These are phyloP conservation scores for Harlomillsia oculata DNA, from an alignment of 1,140 invertebrate species.

Conservation along the genomic window DNA sequence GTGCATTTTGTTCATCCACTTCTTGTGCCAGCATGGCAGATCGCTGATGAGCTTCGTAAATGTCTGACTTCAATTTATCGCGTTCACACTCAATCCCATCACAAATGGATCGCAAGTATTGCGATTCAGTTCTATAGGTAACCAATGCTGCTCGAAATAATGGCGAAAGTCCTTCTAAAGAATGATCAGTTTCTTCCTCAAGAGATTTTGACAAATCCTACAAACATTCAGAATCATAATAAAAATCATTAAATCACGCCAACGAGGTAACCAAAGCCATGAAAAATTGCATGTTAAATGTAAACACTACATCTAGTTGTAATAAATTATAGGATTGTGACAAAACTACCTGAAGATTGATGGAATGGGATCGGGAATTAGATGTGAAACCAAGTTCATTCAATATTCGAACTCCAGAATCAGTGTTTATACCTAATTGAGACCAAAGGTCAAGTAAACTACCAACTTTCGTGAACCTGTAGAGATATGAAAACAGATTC, in stretches of 20 bases:
- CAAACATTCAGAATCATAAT: too few species aligned
- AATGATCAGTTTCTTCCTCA: slow-evolving; percentile 24
- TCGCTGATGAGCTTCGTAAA: slow-evolving; percentile 68
- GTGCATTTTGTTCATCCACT: slow-evolving; percentile 75
- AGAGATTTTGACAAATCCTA: slow-evolving; percentile 17
- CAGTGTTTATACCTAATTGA: slow-evolving; percentile 16
- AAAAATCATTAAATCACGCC: too few species aligned
- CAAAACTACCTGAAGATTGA: slow-evolving; percentile 17
- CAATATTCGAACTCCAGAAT: slow-evolving; percentile 8
- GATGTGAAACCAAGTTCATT: slow-evolving; percentile 20
- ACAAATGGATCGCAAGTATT: slow-evolving; percentile 39
- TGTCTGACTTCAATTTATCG: slow-evolving; percentile 64
- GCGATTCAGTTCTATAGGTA: slow-evolving; percentile 51
- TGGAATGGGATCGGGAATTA: slow-evolving; percentile 12
- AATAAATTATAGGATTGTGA: background rate
- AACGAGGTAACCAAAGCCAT: too few species aligned
- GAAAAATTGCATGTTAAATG: too few species aligned
- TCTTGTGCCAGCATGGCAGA: slow-evolving; percentile 70
- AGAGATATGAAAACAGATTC: too few species aligned
- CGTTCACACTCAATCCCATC: slow-evolving; percentile 38
- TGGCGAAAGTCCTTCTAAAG: slow-evolving; percentile 36
- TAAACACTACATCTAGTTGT: slow-evolving; percentile 9
- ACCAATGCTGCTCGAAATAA: slow-evolving; percentile 49
- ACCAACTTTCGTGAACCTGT: slow-evolving; percentile 20
- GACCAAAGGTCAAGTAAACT: slow-evolving; percentile 24